A percentile compares a stretch with the other conserved stretches of the same genome.
Evolutionary conservation across 2,797 vertebrate genomes (phyloP).

Genomic region (Acomys russatus): DNA sequence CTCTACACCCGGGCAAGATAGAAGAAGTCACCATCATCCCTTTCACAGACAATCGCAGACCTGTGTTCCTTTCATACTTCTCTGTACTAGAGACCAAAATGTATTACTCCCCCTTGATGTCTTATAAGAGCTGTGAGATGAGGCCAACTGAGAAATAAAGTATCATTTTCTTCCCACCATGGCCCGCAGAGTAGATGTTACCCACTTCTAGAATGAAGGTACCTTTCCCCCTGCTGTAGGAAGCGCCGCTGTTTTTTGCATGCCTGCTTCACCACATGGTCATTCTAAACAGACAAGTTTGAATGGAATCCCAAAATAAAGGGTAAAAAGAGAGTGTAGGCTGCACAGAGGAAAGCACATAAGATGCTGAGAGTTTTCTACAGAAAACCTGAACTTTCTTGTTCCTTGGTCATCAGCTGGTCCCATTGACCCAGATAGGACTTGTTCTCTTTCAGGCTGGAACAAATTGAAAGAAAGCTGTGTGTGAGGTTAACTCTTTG

Average conservation of each 20-base stretch:
- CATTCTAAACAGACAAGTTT: neutral
- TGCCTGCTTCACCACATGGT: neutral
- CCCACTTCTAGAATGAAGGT: neutral
- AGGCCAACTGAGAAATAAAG: neutral
- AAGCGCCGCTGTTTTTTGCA: neutral
- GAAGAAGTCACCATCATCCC: neutral
- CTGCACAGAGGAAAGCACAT: neutral
- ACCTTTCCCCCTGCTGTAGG: neutral
- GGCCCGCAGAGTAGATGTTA: neutral
- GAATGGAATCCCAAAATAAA: neutral
- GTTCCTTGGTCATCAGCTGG: neutral
- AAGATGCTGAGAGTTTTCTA: neutral
- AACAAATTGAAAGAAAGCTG: neutral
- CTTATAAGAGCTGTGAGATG: neutral
- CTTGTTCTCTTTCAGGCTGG: neutral
- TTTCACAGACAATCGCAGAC: neutral
- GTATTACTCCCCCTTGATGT: neutral
- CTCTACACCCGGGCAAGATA: neutral
- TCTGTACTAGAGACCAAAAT: neutral
- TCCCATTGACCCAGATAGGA: neutral
- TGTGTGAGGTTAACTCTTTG: neutral
- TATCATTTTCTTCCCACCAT: neutral
- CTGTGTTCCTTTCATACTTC: neutral
- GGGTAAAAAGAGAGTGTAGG: neutral
- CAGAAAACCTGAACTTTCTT: neutral